Evolutionary conservation across 2,113 vertebrate genomes (phyloP).

Genomic region (Melanerpes aurifrons): DNA sequence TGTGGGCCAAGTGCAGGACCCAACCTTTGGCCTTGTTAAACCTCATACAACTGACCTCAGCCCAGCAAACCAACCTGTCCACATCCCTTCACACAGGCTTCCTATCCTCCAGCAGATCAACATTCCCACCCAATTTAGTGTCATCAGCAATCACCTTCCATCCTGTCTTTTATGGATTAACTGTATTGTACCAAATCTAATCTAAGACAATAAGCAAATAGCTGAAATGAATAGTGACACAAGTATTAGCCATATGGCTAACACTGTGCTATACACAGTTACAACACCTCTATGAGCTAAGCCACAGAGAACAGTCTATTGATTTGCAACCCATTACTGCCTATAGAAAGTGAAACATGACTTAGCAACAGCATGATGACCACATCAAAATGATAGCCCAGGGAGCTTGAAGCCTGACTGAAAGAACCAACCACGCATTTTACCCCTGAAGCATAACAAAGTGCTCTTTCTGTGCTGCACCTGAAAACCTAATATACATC

Average conservation of each 20-base stretch:
- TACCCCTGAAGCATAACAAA: not conserved
- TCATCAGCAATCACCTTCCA: not conserved
- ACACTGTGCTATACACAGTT: not conserved
- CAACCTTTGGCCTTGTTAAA: no score
- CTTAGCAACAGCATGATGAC: not conserved
- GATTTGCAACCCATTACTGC: constrained; percentile 29
- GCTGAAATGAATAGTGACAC: not conserved
- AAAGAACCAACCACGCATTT: not conserved
- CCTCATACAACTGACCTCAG: no score
- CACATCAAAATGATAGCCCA: not conserved
- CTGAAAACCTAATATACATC: not conserved
- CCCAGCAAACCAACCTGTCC: no score
- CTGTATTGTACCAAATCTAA: not conserved
- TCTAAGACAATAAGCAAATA: not conserved
- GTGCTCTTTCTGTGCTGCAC: not conserved
- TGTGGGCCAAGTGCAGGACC: no score
- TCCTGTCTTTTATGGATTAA: not conserved
- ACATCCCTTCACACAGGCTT: no score
- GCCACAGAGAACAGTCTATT: not conserved
- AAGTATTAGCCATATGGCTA: not conserved
- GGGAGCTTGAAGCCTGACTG: not conserved
- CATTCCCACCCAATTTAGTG: no score
- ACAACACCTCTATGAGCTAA: not conserved
- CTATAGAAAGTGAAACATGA: not conserved
- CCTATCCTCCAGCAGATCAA: no score